Evolutionary conservation across 1,140 invertebrate species (phyloP).

Genomic region (Micrasema minimum): DNA sequence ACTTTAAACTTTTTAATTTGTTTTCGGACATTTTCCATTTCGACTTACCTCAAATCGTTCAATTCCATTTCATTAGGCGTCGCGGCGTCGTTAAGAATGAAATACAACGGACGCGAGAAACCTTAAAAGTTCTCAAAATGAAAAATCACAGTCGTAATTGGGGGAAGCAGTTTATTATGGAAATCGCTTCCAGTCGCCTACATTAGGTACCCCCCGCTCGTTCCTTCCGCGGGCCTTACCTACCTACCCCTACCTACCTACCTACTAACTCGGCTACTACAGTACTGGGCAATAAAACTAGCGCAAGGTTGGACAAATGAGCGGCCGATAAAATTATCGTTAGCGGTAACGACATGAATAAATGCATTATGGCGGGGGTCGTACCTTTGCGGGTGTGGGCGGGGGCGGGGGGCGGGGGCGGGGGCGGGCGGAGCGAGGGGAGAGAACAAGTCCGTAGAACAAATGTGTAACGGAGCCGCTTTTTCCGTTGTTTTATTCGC

Average conservation of each 20-base stretch:
- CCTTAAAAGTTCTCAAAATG: constrained; percentile 20
- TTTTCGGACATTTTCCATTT: constrained; percentile 7
- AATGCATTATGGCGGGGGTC: constrained; percentile 59
- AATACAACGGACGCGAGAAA: constrained; percentile 9
- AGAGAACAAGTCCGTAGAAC: constrained; percentile 20
- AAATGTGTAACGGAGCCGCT: constrained; percentile 20
- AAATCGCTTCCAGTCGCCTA: constrained; percentile 22
- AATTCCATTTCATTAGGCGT: constrained; percentile 16
- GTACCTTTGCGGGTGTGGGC: neutral
- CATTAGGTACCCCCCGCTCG: neutral
- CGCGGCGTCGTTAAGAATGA: constrained; percentile 4
- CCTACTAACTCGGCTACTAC: no score
- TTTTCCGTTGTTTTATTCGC: constrained; percentile 17
- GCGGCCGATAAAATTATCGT: constrained; percentile 70
- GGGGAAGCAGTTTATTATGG: constrained; percentile 33
- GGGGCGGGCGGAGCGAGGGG: neutral
- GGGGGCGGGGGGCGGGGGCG: neutral
- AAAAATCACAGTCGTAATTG: constrained; percentile 29
- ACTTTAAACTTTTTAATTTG: neutral
- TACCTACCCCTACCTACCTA: no score
- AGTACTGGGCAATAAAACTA: constrained; percentile 27
- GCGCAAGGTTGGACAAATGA: constrained; percentile 65
- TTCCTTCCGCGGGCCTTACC: neutral
- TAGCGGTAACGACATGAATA: constrained; percentile 70
- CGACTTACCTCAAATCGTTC: neutral